phyloP scores from a whole-genome alignment of 64 coral and sea anemone genomes.

The Montipora sp. region DNA sequence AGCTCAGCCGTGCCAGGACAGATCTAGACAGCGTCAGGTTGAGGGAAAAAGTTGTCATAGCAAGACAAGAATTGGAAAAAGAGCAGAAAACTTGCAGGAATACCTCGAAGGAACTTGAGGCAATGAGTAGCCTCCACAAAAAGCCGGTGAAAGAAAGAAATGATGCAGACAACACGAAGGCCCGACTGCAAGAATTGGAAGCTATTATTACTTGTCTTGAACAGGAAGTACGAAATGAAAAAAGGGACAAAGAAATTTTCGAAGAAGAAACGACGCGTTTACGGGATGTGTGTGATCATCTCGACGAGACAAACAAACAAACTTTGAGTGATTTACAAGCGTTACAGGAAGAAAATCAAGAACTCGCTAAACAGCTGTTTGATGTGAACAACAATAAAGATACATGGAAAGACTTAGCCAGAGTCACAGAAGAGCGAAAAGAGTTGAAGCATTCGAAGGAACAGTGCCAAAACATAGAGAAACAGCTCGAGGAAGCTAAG shows the following conservation, averaged over 20 bases:
- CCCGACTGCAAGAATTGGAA: not conserved
- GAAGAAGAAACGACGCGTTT: not conserved
- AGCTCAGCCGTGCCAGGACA: slow-evolving; percentile 47
- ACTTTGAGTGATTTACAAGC: not conserved
- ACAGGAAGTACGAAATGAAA: slow-evolving; percentile 19
- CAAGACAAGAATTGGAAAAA: slow-evolving; percentile 1
- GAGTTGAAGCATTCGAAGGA: not conserved
- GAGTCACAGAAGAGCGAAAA: not conserved
- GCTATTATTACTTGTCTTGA: not conserved
- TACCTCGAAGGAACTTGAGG: slow-evolving; percentile 50
- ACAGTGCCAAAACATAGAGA: not conserved
- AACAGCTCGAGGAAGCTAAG: not conserved
- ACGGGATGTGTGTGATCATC: not conserved
- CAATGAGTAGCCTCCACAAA: slow-evolving; percentile 49
- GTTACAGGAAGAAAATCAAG: not conserved
- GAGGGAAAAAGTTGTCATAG: slow-evolving; percentile 24
- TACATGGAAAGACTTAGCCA: slow-evolving; percentile 12
- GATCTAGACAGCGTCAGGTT: slow-evolving; percentile 35
- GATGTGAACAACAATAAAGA: not conserved
- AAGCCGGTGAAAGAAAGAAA: slow-evolving; percentile 19
- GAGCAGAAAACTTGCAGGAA: slow-evolving; percentile 30
- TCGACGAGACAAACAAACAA: not conserved
- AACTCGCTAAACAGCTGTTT: not conserved
- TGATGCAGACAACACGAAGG: not conserved
- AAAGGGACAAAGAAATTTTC: not conserved